These are phyloP conservation scores for Coturnix japonica DNA, from an alignment of 2,113 vertebrate genomes.

Conservation along the genomic window DNA sequence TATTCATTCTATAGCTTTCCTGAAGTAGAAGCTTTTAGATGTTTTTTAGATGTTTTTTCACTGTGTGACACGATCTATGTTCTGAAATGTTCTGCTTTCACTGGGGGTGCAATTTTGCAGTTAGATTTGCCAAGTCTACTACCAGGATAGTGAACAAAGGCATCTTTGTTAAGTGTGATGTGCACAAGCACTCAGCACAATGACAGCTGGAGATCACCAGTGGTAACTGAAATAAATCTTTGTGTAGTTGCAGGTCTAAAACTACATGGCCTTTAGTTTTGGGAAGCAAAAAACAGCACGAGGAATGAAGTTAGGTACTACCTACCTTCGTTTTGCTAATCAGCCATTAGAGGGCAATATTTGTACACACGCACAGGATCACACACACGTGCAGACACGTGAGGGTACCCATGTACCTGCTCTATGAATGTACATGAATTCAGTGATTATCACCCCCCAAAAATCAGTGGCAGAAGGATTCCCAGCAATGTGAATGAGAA, in stretches of 20 bases:
- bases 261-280: background rate
- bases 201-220: background rate
- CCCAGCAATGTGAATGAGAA: background rate
- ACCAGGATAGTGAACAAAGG: background rate
- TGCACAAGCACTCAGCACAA: background rate
- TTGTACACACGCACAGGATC: background rate
- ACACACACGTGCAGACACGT: rapidly evolving
- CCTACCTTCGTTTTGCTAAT: background rate
- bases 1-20: background rate
- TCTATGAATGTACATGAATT: background rate
- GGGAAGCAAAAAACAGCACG: background rate
- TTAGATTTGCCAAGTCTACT: background rate
- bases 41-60: rapidly evolving
- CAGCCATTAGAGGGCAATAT: conserved; percentile 63
- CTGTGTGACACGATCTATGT: rapidly evolving
- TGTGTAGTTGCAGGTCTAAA: background rate
- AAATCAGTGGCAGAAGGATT: background rate
- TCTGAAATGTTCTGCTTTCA: background rate
- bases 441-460: background rate
- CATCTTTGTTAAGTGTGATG: background rate
- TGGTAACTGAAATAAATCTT: rapidly evolving
- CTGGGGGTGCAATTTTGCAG: background rate
- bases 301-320: background rate
- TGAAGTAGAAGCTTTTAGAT: background rate
- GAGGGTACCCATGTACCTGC: rapidly evolving